Evolutionary conservation across 2,888 invertebrate species (phyloP), one percentile per base, ranked within the genome.

Genomic region (Corbicula japonica): DNA sequence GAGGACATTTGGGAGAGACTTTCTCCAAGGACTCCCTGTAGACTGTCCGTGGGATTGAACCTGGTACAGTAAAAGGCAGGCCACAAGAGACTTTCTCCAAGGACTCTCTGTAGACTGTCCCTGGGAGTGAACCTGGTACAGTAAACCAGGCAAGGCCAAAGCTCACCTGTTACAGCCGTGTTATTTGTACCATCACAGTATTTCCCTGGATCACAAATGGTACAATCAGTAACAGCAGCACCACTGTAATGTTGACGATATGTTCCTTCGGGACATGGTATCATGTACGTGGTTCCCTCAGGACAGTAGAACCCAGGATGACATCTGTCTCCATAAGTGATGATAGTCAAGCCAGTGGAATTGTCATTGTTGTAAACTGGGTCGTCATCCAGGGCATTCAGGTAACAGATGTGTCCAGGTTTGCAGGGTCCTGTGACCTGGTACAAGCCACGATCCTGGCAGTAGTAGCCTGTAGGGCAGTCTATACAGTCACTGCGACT

Each of bases 321-420:
- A 84, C 93, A 93, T 0, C 88, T 76, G 85, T 93, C 92, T 8
- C 93, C 93, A 46, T 86, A 93, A 1, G 80, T 68, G 32, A 93
- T 88, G 21, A 91, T 81, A 5, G 92, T 92, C 70, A 90, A 88
- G 63, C 91, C 90, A 21, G 87, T 88, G 4, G 85, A 76, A 0
- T 90, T 79, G 73, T 92, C 92, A 32, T 90, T 86, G 80, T 92
- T 92, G 83, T 86, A 92, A 1, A 93, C 91, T 0, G 92, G 92
- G 76, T 92, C 92, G 10, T 85, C 80, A 30, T 84, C 84, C 2
- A 89, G 75, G 15, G 92, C 92, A 6, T 80, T 81, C 0, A 84
- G 84, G 50, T 86, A 93, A 77, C 93, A 93, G 61, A 93, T 92
- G 76, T 93, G 93, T 0, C 92, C 93, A 1, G 90, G 91, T 54